Percentiles rank a stretch among this genome's conserved stretches.
Conservation (phyloP, 2,888 invertebrate genomes). For the Scaptomyza polygonia region DNA sequence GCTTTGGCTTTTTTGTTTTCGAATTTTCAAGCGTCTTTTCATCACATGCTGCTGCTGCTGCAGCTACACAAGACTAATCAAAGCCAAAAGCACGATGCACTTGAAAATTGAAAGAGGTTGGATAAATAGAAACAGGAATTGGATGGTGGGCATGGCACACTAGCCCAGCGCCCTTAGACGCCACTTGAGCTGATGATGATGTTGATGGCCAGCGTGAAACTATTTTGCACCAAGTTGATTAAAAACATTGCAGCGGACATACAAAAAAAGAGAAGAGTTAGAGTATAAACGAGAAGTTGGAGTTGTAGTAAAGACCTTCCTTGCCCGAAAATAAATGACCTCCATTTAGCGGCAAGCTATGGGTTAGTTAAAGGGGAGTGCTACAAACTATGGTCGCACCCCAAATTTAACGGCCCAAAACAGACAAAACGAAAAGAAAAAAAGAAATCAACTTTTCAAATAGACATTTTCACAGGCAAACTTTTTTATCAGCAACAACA, state of each 20-base stretch:
- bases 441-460: slow-evolving; percentile 71
- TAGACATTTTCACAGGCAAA: slow-evolving; percentile 81
- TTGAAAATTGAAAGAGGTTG: slow-evolving; percentile 41
- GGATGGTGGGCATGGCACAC: not conserved
- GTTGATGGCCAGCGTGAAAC: slow-evolving; percentile 51
- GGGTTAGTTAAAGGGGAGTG: not conserved
- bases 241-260: slow-evolving; percentile 66
- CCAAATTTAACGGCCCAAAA: slow-evolving; percentile 34
- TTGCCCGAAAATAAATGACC: slow-evolving; percentile 71
- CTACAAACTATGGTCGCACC: slow-evolving; percentile 65
- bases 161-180: slow-evolving; percentile 60
- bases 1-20: slow-evolving; percentile 42
- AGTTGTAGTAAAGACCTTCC: slow-evolving; percentile 13
- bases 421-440: not conserved
- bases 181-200: slow-evolving; percentile 33
- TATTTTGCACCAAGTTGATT: slow-evolving; percentile 73
- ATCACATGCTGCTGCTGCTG: slow-evolving; percentile 18
- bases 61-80: slow-evolving; percentile 39
- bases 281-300: not conserved
- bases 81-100: slow-evolving; percentile 35
- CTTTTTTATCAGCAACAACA: slow-evolving; percentile 75
- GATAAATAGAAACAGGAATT: not conserved
- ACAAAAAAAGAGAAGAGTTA: slow-evolving; percentile 9
- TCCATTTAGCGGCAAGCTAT: slow-evolving; percentile 68
- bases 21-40: slow-evolving; percentile 42